phyloP scores from a whole-genome alignment of 2,888 invertebrate genomes.

The Pyrgus malvae region DNA sequence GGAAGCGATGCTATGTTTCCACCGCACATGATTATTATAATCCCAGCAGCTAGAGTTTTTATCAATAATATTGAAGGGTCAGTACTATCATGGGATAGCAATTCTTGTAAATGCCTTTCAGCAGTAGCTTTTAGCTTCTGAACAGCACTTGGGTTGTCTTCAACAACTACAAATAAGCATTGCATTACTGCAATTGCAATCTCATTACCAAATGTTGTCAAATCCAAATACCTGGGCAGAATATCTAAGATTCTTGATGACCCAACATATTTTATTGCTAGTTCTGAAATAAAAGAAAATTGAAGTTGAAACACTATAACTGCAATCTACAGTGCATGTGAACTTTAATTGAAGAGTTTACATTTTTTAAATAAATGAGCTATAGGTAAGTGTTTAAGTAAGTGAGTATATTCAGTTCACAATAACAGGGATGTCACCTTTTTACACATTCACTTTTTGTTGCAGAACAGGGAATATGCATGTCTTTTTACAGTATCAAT shows the following conservation, averaged over 20 bases:
- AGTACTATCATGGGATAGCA: slow-evolving; percentile 63
- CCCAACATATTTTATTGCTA: slow-evolving; percentile 84
- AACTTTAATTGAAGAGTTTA: too few relatives aligned
- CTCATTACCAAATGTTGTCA: slow-evolving; percentile 79
- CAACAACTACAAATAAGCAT: slow-evolving; percentile 86
- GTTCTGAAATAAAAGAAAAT: slow-evolving; percentile 54
- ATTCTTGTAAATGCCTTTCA: slow-evolving; percentile 61
- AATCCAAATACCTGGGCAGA: slow-evolving; percentile 82
- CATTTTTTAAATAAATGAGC: too few relatives aligned
- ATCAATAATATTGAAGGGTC: slow-evolving; percentile 71
- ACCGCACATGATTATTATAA: slow-evolving; percentile 78
- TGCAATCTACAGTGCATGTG: too few relatives aligned
- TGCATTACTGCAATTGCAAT: slow-evolving; percentile 83
- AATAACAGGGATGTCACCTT: too few relatives aligned
- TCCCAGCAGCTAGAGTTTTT: slow-evolving; percentile 81
- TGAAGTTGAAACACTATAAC: too few relatives aligned
- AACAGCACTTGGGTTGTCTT: slow-evolving; percentile 84
- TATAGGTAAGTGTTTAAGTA: too few relatives aligned
- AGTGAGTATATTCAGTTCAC: too few relatives aligned
- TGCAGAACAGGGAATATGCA: too few relatives aligned
- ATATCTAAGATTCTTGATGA: slow-evolving; percentile 83
- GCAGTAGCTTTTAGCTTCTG: slow-evolving; percentile 75
- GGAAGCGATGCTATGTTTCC: slow-evolving; percentile 65
- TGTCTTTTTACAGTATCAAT: too few relatives aligned
- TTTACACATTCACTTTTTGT: too few relatives aligned